A percentile compares a stretch with the other conserved stretches of the same genome.
Evolutionary conservation across 2,888 invertebrate species (phyloP).

Genomic region (Idaea aversata): DNA sequence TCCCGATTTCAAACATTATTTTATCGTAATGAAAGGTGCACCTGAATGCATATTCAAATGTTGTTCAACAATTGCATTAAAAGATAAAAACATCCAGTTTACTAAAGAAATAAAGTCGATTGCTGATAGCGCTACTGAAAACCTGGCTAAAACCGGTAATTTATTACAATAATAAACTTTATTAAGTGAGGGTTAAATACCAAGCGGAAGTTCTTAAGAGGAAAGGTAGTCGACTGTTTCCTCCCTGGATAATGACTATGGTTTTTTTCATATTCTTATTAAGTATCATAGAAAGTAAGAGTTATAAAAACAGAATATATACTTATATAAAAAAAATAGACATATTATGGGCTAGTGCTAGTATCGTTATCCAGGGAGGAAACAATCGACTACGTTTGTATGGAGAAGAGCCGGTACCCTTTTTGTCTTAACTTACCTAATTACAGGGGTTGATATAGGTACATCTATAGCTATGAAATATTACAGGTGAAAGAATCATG

Average conservation of each 20-base stretch:
- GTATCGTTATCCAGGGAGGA: too few species aligned
- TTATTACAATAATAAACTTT: too few species aligned
- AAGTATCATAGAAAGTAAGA: too few species aligned
- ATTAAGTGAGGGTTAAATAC: background rate
- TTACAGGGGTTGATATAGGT: background rate
- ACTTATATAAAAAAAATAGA: too few species aligned
- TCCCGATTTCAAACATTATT: constrained; percentile 86
- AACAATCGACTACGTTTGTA: too few species aligned
- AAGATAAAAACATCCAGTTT: constrained; percentile 84
- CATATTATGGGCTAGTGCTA: too few species aligned
- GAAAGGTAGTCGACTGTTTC: too few species aligned
- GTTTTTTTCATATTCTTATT: too few species aligned
- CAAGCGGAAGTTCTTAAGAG: too few species aligned
- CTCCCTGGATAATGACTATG: too few species aligned
- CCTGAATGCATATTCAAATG: constrained; percentile 95
- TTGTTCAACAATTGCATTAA: constrained; percentile 88
- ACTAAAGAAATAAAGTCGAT: constrained; percentile 45
- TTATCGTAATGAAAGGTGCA: constrained; percentile 97
- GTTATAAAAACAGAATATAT: too few species aligned
- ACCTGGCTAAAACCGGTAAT: constrained; percentile 63
- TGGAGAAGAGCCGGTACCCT: too few species aligned
- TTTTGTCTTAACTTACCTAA: background rate
- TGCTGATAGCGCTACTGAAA: constrained; percentile 49
- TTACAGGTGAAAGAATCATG: constrained; percentile 89
- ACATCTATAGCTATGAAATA: background rate